phyloP scores from a whole-genome alignment of 2,888 invertebrate species.

The Abrostola triplasia region DNA sequence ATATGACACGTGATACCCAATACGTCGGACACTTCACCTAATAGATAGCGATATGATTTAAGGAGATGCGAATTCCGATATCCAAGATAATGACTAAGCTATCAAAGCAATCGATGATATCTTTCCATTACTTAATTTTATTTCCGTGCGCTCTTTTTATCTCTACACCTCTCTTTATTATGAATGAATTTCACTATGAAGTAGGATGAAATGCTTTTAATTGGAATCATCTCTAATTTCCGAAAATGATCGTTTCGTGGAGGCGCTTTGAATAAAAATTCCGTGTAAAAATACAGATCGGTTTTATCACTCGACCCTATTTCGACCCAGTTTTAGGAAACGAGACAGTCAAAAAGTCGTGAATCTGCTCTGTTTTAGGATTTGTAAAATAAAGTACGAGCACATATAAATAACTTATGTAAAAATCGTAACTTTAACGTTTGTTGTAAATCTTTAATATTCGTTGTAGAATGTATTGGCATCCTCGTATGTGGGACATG shows the following conservation, averaged over 20 bases:
- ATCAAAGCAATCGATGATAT: not conserved
- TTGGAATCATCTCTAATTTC: slow-evolving; percentile 38
- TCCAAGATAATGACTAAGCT: not conserved
- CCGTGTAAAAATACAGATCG: slow-evolving; percentile 5
- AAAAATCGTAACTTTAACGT: slow-evolving; percentile 1
- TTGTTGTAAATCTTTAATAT: slow-evolving; percentile 14
- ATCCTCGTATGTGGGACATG: slow-evolving; percentile 16
- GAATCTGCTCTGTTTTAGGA: not conserved
- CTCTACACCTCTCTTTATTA: slow-evolving; percentile 3
- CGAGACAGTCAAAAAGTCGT: not conserved
- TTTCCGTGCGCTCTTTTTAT: slow-evolving; percentile 1
- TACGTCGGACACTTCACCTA: slow-evolving; percentile 36
- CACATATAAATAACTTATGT: slow-evolving; percentile 3
- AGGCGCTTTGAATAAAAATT: slow-evolving; percentile 9
- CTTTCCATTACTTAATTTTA: slow-evolving; percentile 1
- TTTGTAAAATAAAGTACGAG: slow-evolving; percentile 6
- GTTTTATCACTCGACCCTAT: slow-evolving; percentile 19
- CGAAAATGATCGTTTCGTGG: slow-evolving; percentile 24
- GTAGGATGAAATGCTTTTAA: slow-evolving; percentile 30
- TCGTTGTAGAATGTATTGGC: slow-evolving; percentile 14
- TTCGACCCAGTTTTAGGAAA: slow-evolving; percentile 4
- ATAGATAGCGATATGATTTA: slow-evolving; percentile 21
- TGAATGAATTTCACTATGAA: slow-evolving; percentile 19
- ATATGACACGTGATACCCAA: slow-evolving; percentile 60
- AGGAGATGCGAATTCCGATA: slow-evolving; percentile 16